Conservation (phyloP, 2,888 invertebrate genomes). For the Anthrax anthrax region DNA sequence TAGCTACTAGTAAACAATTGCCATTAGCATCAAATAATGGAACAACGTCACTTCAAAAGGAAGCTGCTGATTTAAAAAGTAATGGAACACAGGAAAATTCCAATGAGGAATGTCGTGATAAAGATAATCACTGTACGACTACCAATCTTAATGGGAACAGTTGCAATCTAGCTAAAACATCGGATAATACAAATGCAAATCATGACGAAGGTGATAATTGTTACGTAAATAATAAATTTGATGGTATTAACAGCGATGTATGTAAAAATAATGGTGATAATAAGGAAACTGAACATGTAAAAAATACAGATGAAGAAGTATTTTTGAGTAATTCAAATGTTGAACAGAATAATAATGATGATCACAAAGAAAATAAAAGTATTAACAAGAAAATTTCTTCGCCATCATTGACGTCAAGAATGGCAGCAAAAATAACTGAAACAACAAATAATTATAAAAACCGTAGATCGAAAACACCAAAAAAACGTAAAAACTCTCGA, state of each 20-base stretch:
- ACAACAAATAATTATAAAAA: slow-evolving; percentile 26
- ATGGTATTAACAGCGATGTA: slow-evolving; percentile 20
- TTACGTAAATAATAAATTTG: slow-evolving; percentile 18
- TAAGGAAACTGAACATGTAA: slow-evolving; percentile 4
- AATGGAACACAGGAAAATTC: neutral
- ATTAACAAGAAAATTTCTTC: slow-evolving; percentile 15
- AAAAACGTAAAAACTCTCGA: slow-evolving; percentile 20
- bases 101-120: slow-evolving; percentile 5
- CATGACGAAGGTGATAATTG: slow-evolving; percentile 11
- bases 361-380: neutral
- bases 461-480: slow-evolving; percentile 20
- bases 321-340: neutral
- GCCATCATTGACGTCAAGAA: slow-evolving; percentile 29
- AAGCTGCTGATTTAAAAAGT: slow-evolving; percentile 1
- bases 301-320: neutral
- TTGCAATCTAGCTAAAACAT: too few species aligned
- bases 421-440: slow-evolving; percentile 28
- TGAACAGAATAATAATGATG: neutral
- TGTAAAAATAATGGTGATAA: slow-evolving; percentile 13
- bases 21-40: slow-evolving; percentile 15
- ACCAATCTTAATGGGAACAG: too few species aligned
- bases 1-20: slow-evolving; percentile 18
- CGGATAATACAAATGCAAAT: too few species aligned
- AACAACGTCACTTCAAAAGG: neutral
- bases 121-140: slow-evolving; percentile 8